phyloP scores from a whole-genome alignment of 2,797 vertebrate species.

The Thamnophis elegans region DNA sequence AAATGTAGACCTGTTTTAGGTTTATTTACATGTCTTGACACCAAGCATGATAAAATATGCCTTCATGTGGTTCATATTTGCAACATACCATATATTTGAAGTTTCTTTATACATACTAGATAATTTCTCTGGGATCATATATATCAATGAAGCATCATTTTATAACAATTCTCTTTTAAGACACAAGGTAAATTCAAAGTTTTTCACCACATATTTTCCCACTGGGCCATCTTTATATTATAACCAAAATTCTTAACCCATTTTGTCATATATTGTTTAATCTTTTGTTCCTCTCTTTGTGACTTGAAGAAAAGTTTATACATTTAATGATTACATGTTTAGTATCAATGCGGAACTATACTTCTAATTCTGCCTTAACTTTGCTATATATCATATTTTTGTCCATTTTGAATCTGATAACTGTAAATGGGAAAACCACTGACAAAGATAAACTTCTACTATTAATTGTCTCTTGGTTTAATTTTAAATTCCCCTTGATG shows the following conservation, averaged over 20 bases:
- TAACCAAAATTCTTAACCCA: background rate
- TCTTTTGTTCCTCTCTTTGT: background rate
- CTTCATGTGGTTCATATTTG: background rate
- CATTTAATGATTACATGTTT: background rate
- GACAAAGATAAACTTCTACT: background rate
- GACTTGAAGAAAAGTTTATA: background rate
- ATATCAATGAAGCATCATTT: background rate
- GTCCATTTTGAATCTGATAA: background rate
- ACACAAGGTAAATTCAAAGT: background rate
- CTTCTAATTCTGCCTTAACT: background rate
- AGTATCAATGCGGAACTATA: background rate
- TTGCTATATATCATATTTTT: background rate
- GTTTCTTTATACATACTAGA: background rate
- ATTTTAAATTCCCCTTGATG: background rate
- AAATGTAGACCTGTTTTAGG: background rate
- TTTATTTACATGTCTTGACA: background rate
- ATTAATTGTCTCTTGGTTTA: background rate
- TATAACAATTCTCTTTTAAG: background rate
- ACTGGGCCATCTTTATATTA: background rate
- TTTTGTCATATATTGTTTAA: background rate
- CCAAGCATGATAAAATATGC: background rate
- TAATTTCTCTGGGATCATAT: background rate
- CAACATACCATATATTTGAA: background rate
- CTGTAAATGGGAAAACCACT: background rate
- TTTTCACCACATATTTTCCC: background rate